Percentiles rank a stretch among this genome's conserved stretches.
These are phyloP conservation scores for Pterophyllum scalare DNA, from an alignment of 2,113 vertebrate genomes.

Conservation along the genomic window DNA sequence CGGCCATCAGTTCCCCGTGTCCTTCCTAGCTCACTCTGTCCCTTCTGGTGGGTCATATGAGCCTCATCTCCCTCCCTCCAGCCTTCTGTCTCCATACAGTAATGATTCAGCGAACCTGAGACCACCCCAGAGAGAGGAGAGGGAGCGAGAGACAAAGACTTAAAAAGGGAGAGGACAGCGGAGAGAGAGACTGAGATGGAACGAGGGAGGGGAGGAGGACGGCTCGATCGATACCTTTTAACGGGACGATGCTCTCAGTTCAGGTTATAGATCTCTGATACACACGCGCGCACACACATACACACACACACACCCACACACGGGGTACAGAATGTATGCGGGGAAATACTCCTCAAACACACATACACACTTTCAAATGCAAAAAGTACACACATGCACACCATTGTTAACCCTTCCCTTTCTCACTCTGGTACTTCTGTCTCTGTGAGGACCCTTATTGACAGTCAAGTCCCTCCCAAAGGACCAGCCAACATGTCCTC, in stretches of 20 bases:
- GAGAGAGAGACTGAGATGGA: background rate
- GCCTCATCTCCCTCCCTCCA: conserved; percentile 2
- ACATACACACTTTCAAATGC: background rate
- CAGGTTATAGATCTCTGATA: conserved; percentile 38
- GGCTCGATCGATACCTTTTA: conserved; percentile 65
- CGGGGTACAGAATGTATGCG: background rate
- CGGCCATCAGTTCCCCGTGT: background rate
- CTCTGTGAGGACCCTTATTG: background rate
- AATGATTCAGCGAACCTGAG: conserved; percentile 70
- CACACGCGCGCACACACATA: background rate
- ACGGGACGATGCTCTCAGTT: conserved; percentile 46
- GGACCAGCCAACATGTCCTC: background rate
- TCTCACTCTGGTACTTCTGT: background rate
- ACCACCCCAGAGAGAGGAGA: conserved; percentile 61
- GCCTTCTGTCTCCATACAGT: conserved; percentile 57
- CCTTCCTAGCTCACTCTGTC: background rate
- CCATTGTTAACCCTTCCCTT: background rate
- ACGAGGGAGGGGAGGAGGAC: background rate
- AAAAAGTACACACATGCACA: background rate
- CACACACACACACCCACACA: background rate
- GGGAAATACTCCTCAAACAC: background rate
- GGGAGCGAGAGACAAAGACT: background rate
- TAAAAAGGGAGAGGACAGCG: background rate
- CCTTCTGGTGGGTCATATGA: conserved; percentile 45
- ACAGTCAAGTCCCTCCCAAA: background rate